Evolutionary conservation across 2,113 vertebrate species (phyloP).

Genomic region (Pandion haliaetus): DNA sequence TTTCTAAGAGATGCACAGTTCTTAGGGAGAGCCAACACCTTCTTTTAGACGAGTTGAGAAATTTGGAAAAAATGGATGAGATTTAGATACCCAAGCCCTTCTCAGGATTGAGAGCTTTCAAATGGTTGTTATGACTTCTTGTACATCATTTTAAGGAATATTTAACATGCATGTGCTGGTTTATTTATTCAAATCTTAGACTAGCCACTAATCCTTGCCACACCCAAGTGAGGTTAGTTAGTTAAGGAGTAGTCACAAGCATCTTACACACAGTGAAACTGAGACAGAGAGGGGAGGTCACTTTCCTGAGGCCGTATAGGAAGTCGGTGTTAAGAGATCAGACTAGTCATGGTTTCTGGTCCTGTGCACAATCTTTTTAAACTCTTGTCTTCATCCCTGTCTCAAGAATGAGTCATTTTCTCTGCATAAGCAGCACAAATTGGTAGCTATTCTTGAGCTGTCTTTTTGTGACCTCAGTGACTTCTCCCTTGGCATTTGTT

Average conservation of each 20-base stretch:
- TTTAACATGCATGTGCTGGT: background rate
- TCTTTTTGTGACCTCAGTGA: background rate
- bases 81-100: background rate
- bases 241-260: background rate
- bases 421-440: background rate
- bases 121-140: fast-evolving
- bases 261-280: background rate
- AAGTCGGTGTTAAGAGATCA: background rate
- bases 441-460: background rate
- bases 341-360: background rate
- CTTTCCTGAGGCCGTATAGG: background rate
- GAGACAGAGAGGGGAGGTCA: background rate
- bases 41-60: background rate
- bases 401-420: constrained; percentile 5
- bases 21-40: background rate
- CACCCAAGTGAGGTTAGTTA: background rate
- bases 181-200: background rate
- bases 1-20: background rate
- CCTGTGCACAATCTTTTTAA: background rate
- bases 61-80: background rate
- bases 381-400: background rate
- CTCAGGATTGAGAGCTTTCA: background rate
- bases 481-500: background rate
- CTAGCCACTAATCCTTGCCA: background rate
- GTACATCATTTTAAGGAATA: background rate